Base-by-base conservation (phyloP, 1,140 invertebrate genomes). In the Drosophila malerkotliana region DNA sequence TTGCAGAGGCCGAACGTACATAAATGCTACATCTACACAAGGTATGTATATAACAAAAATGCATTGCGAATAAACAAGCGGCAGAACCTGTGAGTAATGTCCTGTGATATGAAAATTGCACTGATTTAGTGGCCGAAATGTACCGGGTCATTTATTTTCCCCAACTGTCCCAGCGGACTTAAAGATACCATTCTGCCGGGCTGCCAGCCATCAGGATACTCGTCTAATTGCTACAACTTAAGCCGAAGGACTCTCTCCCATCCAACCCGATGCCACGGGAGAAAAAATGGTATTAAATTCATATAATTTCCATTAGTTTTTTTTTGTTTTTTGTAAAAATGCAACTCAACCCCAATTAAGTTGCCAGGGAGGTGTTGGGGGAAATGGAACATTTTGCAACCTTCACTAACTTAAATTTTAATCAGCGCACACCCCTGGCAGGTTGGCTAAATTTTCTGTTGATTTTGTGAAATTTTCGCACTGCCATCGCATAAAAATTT, bases 101-200 rank as follows among this genome's bases (percentile, higher is more conserved):
- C 66, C 69, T 72, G 48, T 68, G 80, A 84, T 84, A 84, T 79
- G 80, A 77, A 78, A 84, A 84, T 72, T 76, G 76, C 80, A 84
- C 82, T 81, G 81, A 77, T 87, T 87, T 81, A 87, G 68, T 75
- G 69, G 30, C 47, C 47, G 45, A 60, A 72, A 84, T 84, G 79
- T 76, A 61, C 58, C 61, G 55, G 41, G 58, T 71, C 64, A 79
- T 83, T 79, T 83, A 55, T 83, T 83, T 69, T 26, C 15, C 41
- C 63, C 63, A 69, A 57, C 41, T 57, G 52, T 57, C 44, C 44
- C 64, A 30, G 44, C 18, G 44, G 66, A 57, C 51, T 18, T 24
- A n/a, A 26, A 56, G 51, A 69, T 71, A 71, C 63, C 51, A n/a
- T 15, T 44, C n/a, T 18, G 41, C 30, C 18, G 39, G 14, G 24